Conservation (phyloP, 2,113 vertebrate species). For the Albula goreensis region DNA sequence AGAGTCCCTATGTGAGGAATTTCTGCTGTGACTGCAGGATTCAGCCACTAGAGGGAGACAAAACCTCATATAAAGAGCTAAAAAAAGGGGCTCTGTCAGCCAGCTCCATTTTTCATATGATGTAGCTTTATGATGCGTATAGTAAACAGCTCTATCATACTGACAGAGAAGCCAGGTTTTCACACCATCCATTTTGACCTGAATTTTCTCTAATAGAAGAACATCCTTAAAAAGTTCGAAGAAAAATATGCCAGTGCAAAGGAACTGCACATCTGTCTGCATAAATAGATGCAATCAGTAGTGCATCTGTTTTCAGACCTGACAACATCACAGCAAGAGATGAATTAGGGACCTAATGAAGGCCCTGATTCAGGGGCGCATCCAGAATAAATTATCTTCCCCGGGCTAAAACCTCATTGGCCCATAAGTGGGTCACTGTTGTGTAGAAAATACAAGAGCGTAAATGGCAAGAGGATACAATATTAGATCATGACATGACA, state of each 20-base stretch:
- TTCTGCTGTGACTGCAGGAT: not conserved
- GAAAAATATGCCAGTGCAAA: not conserved
- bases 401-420: not conserved
- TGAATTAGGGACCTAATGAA: not conserved
- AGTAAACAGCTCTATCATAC: constrained; percentile 59
- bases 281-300: not conserved
- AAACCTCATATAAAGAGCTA: not conserved
- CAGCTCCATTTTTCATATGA: no score
- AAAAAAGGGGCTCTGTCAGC: not conserved
- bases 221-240: constrained; percentile 94
- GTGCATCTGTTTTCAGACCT: not conserved
- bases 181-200: constrained; percentile 91
- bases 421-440: not conserved
- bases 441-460: not conserved
- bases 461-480: not conserved
- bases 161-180: constrained; percentile 67
- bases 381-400: not conserved
- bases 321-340: not conserved
- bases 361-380: not conserved
- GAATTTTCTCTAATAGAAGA: constrained; percentile 97
- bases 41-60: constrained; percentile 53
- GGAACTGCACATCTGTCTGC: not conserved
- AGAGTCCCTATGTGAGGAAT: not conserved
- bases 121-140: constrained; percentile 38
- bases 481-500: not conserved